Evolutionary conservation across 1,140 invertebrate species (phyloP), one percentile per base, ranked within the genome.

Genomic region (Arion vulgaris): DNA sequence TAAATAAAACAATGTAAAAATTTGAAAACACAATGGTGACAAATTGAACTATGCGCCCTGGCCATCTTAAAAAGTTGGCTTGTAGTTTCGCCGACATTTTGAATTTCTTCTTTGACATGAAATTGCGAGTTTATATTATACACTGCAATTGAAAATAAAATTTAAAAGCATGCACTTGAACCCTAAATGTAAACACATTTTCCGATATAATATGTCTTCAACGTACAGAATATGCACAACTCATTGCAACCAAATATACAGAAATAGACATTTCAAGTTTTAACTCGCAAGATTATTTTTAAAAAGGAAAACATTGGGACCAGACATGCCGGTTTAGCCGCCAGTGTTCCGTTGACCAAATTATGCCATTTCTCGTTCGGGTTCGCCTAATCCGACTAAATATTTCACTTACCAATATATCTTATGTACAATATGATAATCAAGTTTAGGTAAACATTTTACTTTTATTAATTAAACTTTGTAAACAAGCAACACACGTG

Each of bases 381-480:
- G 38, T 17, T 34, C 15, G 1, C 9, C 15, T 32, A 4, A 9
- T 4, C 4, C 13, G 34, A 39, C 15, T 36, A 34, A 19, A 34
- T 28, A 9, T 39, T 11, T n/a, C 7, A 72, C 38, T 72, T 41
- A 72, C 71, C 71, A 39, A 26, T 41, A 72, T 32, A n/a, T n/a
- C 23, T 4, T 1, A 28, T 1, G 17, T 7, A 1, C 23, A 72
- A 26, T 26, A 4, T 76, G 36, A 19, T 17, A 53, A 53, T 76
- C 4, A 51, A 4, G 11, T 1, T 53, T 76, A 19, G 34, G 49
- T 53, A 49, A 51, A 95, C 95, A 66, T 96, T 94, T 80, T 23
- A 45, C n/a, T n/a, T 51, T 81, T 32, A 62, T 5, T n/a, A n/a
- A 81, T 69, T 71, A 69, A 81, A 38, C 28, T 23, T 41, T 72